Evolutionary conservation across 2,113 vertebrate species (phyloP), one percentile per base, ranked within the genome.

Genomic region (Eublepharis macularius): DNA sequence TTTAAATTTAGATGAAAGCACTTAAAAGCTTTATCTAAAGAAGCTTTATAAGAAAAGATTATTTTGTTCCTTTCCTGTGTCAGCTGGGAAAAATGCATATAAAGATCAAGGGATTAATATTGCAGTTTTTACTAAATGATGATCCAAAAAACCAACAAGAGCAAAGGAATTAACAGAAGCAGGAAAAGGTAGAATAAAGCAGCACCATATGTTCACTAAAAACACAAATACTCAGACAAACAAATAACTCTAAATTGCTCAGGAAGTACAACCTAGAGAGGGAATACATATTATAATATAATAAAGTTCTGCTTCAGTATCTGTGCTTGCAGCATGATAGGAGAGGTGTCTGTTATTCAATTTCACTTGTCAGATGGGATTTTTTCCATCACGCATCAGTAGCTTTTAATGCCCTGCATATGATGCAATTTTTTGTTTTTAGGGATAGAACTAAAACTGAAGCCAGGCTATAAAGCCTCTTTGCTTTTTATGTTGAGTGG

Each of bases 401-500:
- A 51, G 79, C 4, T 82, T 75, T 72, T 34, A 1, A 0, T 60
- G 79, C 4, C 45, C 87, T 54, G 72, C 24, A 14, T 69, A 29
- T 75, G 86, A 83, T 87, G 82, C 63, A 51, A 86, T 86, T 86
- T n/a, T 86, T 86, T 86, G 77, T 86, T 34, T 63, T 36, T n/a
- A 17, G 84, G 72, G 60, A 10, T 60, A 14, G 0, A 63, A 69
- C 8, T 49, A 32, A 70, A 90, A 65, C 17, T 0, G 4, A 57
- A 73, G 54, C 17, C 29, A 87, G 68, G 78, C 72, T 57, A 76
- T 73, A 60, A 88, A 83, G 77, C 87, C 81, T 87, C 81, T 36
- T 57, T 66, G 76, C 89, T 36, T 57, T 90, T 93, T 87, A 63
- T 93, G 94, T 90, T 1, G 47, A 85, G 94, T 3, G 1, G 63